Evolutionary conservation across 2,113 vertebrate genomes (phyloP).

Genomic region (Speoplatyrhinus poulsoni): DNA sequence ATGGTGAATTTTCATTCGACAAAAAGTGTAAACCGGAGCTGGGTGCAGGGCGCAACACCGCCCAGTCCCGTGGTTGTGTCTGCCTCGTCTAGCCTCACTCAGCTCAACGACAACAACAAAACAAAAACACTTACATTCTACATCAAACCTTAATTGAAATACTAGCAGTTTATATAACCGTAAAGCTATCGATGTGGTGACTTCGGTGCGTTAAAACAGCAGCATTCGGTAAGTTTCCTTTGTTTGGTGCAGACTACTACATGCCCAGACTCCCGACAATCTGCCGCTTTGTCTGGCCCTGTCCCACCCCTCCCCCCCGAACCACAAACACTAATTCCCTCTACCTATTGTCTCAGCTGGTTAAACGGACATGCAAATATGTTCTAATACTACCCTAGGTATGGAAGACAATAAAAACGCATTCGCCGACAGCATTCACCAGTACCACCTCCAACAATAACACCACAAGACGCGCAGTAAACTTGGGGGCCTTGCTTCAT

Average conservation of each 20-base stretch:
- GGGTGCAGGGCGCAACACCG: slow-evolving; percentile 74
- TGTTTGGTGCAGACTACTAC: slow-evolving; percentile 74
- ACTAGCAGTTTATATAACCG: no score
- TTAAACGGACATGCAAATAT: slow-evolving; percentile 13
- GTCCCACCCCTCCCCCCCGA: slow-evolving; percentile 60
- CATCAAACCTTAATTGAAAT: no score
- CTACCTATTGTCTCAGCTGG: slow-evolving; percentile 51
- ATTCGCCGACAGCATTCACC: background rate
- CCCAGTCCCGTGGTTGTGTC: slow-evolving; percentile 70
- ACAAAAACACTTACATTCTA: background rate
- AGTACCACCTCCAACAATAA: background rate
- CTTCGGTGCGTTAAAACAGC: background rate
- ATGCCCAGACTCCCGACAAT: slow-evolving; percentile 79
- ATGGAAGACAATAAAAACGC: background rate
- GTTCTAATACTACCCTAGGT: slow-evolving; percentile 4
- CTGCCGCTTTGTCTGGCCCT: slow-evolving; percentile 80
- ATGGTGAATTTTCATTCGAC: background rate
- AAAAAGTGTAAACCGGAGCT: slow-evolving; percentile 47
- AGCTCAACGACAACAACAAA: background rate
- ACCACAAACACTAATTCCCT: slow-evolving; percentile 28
- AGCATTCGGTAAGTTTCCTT: slow-evolving; percentile 59
- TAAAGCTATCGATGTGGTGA: accelerated
- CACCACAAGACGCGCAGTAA: slow-evolving; percentile 2
- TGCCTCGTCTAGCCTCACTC: slow-evolving; percentile 41
- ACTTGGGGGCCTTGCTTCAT: slow-evolving; percentile 30